These are phyloP conservation scores for Prenolepis imparis DNA, from an alignment of 2,888 invertebrate species.

Conservation along the genomic window DNA sequence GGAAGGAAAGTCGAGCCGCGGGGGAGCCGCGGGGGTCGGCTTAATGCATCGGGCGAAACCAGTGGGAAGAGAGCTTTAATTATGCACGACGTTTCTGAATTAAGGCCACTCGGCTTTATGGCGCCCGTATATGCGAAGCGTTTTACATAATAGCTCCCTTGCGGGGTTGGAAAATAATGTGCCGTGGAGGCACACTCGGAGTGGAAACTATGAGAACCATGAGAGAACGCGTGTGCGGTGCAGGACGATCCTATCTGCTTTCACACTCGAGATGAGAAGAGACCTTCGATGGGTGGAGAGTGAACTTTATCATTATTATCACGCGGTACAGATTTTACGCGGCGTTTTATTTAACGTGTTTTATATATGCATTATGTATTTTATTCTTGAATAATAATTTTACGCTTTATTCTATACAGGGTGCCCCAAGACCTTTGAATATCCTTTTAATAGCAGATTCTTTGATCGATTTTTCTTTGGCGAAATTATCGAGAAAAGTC, in stretches of 20 bases:
- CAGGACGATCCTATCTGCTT: slow-evolving; percentile 24
- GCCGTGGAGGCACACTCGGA: slow-evolving; percentile 41
- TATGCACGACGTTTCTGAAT: slow-evolving; percentile 68
- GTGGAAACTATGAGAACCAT: slow-evolving; percentile 53
- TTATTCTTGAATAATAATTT: slow-evolving; percentile 12
- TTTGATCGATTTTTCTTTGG: not conserved
- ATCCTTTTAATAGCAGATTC: not conserved
- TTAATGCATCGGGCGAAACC: slow-evolving; percentile 63
- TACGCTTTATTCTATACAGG: not conserved
- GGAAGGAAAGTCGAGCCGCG: slow-evolving; percentile 43
- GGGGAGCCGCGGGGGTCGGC: slow-evolving; percentile 37
- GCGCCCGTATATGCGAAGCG: slow-evolving; percentile 60
- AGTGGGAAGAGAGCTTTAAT: slow-evolving; percentile 64
- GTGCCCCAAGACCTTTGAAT: not conserved
- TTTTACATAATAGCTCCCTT: slow-evolving; percentile 70
- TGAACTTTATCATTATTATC: slow-evolving; percentile 39
- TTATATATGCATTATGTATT: not conserved
- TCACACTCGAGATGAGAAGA: slow-evolving; percentile 32
- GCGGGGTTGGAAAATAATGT: slow-evolving; percentile 66
- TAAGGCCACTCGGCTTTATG: slow-evolving; percentile 70
- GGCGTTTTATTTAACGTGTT: not conserved
- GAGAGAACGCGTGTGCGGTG: slow-evolving; percentile 7
- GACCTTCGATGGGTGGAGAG: slow-evolving; percentile 17
- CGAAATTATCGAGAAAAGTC: not conserved
- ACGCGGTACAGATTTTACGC: slow-evolving; percentile 13